These are phyloP conservation scores for Cyrtorhinus lividipennis DNA, from an alignment of 1,140 invertebrate genomes.

Conservation along the genomic window DNA sequence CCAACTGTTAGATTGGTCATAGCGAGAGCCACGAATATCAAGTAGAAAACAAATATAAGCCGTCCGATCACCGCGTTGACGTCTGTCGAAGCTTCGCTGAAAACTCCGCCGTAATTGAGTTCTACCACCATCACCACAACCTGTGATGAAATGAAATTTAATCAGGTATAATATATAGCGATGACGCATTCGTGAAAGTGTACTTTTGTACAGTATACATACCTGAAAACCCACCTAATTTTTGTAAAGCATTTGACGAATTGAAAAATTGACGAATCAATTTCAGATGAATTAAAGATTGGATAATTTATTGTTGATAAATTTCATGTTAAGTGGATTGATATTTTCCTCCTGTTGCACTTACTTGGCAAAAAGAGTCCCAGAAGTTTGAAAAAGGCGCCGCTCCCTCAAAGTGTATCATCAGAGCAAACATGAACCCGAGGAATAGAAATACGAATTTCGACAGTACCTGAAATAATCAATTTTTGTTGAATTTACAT, in stretches of 20 bases:
- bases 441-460: not conserved
- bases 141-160: too few relatives aligned
- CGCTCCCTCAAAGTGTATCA: not conserved
- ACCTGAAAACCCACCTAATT: too few relatives aligned
- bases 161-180: too few relatives aligned
- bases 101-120: not conserved
- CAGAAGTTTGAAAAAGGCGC: not conserved
- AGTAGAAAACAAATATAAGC: not conserved
- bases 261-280: too few relatives aligned
- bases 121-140: not conserved
- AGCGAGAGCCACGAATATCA: not conserved
- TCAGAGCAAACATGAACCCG: not conserved
- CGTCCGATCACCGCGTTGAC: not conserved
- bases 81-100: not conserved
- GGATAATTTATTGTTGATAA: too few relatives aligned
- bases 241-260: too few relatives aligned
- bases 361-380: not conserved
- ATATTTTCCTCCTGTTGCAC: too few relatives aligned
- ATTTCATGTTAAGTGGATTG: too few relatives aligned
- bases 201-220: too few relatives aligned
- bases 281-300: too few relatives aligned
- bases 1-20: not conserved
- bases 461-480: not conserved
- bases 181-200: too few relatives aligned
- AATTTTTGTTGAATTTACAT: too few relatives aligned